These are phyloP conservation scores for Bovichtus variegatus DNA, from an alignment of 2,797 vertebrate genomes.

Conservation along the genomic window DNA sequence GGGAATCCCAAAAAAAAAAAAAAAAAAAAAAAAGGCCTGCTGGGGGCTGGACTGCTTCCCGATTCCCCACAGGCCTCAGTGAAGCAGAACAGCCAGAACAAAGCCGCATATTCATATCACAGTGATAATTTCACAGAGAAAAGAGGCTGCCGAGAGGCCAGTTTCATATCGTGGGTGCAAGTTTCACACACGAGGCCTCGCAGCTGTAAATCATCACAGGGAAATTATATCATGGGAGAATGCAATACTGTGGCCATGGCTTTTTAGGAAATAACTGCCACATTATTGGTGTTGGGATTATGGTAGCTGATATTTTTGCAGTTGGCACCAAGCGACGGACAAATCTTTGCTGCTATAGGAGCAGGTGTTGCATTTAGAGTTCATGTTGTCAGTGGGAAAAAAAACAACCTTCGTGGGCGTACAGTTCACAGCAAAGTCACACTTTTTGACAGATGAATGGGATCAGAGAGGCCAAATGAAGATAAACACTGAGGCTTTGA, in stretches of 20 bases:
- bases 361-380: slow-evolving; percentile 43
- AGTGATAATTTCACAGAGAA: slow-evolving; percentile 61
- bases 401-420: slow-evolving; percentile 11
- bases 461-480: slow-evolving; percentile 17
- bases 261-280: slow-evolving; percentile 36
- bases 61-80: slow-evolving; percentile 66
- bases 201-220: slow-evolving; percentile 51
- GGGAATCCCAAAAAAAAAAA: too few relatives aligned
- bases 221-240: slow-evolving; percentile 35
- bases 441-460: slow-evolving; percentile 23
- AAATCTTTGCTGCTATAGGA: slow-evolving; percentile 1
- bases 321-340: slow-evolving; percentile 1
- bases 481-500: slow-evolving; percentile 37
- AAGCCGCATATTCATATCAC: slow-evolving; percentile 82
- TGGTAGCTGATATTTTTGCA: slow-evolving; percentile 13
- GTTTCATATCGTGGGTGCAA: slow-evolving; percentile 41
- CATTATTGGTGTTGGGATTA: slow-evolving; percentile 27
- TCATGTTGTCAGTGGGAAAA: slow-evolving; percentile 25
- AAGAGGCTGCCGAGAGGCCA: slow-evolving; percentile 23
- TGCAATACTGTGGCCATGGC: background rate
- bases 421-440: slow-evolving; percentile 6
- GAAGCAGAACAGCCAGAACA: slow-evolving; percentile 67
- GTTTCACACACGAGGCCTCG: slow-evolving; percentile 35
- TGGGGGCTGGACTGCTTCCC: slow-evolving; percentile 69
- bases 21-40: slow-evolving; percentile 54